A percentile compares a stretch with the other conserved stretches of the same genome.
Evolutionary conservation across 1,140 invertebrate genomes (phyloP).

Genomic region (Brachionus angularis): DNA sequence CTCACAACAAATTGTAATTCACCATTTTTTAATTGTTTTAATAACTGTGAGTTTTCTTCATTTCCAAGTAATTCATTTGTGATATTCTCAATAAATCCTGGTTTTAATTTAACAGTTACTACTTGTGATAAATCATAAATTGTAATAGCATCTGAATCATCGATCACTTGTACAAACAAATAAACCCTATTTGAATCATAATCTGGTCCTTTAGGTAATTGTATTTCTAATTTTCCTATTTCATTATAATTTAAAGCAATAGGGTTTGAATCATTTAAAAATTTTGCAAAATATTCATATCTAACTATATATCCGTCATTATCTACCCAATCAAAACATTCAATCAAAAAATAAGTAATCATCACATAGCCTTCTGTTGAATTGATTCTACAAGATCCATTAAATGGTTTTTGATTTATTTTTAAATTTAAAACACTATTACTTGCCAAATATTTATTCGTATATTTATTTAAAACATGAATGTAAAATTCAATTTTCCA

Average conservation of each 20-base stretch:
- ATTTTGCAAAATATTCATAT: conserved; percentile 22
- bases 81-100: not conserved
- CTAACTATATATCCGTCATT: not conserved
- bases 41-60: not conserved
- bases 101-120: not conserved
- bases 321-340: conserved; percentile 15
- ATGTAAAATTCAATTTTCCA: too few species aligned
- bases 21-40: not conserved
- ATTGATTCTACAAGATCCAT: conserved; percentile 14
- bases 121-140: conserved; percentile 1
- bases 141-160: conserved; percentile 20
- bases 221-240: not conserved
- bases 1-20: not conserved
- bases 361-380: not conserved
- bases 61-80: not conserved
- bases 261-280: not conserved
- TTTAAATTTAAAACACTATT: not conserved
- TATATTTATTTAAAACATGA: too few species aligned
- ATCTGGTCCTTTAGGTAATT: conserved; percentile 12
- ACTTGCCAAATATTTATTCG: not conserved
- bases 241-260: conserved; percentile 5
- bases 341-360: not conserved
- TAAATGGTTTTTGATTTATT: conserved; percentile 27
- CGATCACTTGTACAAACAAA: conserved; percentile 26
- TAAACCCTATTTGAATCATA: not conserved